Conservation (phyloP, 1,140 invertebrate species). For the Trinorchestia longiramus region DNA sequence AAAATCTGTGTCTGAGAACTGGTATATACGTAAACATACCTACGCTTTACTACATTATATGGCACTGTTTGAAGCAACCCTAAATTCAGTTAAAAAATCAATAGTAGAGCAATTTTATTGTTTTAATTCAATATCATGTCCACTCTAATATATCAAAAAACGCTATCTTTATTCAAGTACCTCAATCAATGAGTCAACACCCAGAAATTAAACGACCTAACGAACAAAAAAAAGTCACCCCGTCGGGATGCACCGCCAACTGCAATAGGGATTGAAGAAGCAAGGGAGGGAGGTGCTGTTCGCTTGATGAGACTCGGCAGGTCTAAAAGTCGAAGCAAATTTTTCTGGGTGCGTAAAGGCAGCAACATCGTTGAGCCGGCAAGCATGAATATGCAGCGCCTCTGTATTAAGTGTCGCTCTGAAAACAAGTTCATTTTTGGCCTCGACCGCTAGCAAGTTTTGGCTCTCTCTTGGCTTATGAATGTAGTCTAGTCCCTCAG, state of each 20-base stretch:
- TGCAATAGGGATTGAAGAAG: neutral
- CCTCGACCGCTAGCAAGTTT: neutral
- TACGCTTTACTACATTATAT: no score
- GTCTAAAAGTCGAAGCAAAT: neutral
- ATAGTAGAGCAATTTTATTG: no score
- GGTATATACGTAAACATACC: no score
- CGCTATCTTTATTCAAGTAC: no score
- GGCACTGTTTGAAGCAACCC: no score
- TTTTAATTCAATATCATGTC: no score
- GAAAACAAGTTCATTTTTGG: slow-evolving; percentile 25
- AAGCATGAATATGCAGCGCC: slow-evolving; percentile 49
- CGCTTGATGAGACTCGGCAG: slow-evolving; percentile 7
- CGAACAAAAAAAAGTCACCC: neutral
- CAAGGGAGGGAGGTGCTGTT: neutral
- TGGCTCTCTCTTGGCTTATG: neutral
- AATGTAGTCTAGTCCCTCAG: neutral
- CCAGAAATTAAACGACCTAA: neutral
- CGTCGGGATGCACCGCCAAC: neutral
- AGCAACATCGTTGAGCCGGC: slow-evolving; percentile 20
- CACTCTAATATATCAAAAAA: no score
- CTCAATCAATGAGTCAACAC: neutral
- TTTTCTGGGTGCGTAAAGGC: neutral
- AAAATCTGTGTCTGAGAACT: no score
- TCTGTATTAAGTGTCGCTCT: slow-evolving; percentile 43
- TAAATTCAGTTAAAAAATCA: no score